Conservation (phyloP, 2,113 vertebrate genomes). For the Pteronura brasiliensis region DNA sequence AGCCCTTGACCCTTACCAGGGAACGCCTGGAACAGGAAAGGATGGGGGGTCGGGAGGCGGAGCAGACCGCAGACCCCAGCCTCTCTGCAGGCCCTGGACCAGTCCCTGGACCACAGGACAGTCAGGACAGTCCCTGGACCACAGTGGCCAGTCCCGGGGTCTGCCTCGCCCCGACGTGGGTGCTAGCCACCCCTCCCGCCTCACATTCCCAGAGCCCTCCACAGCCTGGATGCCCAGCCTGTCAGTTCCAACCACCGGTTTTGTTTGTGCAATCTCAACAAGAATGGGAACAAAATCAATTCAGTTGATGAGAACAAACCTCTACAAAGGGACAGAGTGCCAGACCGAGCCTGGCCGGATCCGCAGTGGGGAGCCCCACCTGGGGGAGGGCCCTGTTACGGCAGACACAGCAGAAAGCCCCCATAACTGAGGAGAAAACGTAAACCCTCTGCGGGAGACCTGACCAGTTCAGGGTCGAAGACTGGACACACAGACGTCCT, state of each 20-base stretch:
- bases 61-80: not conserved
- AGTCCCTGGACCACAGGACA: not conserved
- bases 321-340: not conserved
- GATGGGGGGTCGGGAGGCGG: fast-evolving
- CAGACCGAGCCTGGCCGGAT: not conserved
- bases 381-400: not conserved
- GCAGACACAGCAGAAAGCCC: not conserved
- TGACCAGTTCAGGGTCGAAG: not conserved
- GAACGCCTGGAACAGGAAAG: not conserved
- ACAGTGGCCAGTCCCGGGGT: not conserved
- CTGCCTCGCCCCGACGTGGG: not conserved
- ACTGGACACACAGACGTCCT: not conserved
- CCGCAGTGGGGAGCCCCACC: not conserved
- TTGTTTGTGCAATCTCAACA: not conserved
- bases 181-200: not conserved
- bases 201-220: not conserved
- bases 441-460: not conserved
- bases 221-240: too few species aligned
- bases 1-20: not conserved
- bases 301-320: not conserved
- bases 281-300: not conserved
- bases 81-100: not conserved
- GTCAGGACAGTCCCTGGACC: not conserved
- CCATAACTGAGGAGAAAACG: not conserved
- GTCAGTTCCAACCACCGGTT: not conserved